Evolutionary conservation across 2,797 vertebrate genomes (phyloP), one percentile per base, ranked within the genome.

Genomic region (Acanthornis magna): DNA sequence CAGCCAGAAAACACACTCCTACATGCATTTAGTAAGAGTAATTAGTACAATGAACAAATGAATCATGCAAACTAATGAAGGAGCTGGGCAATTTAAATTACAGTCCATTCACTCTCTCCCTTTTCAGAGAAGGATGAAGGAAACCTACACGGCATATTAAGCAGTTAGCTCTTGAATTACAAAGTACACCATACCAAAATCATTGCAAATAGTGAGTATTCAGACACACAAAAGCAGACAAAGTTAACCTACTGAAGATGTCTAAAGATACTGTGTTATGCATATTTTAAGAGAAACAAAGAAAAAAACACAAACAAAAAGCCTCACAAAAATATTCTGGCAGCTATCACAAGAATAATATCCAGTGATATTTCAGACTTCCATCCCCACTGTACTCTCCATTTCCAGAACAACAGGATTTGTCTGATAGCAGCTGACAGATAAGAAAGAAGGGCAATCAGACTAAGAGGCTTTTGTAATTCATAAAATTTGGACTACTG

Each of bases 121-220:
- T 91, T 88, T 86, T 54, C 79, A 88, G 73, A 61, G 67, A 67
- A 71, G 54, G 78, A 50, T 54, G 78, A 65, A 81, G 88, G 68
- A 89, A 94, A 77, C 89, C 54, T n/a, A 47, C 43, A 10, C 2
- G 5, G 91, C 89, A 96, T 94, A 83, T 40, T 89, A 97, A 96
- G 48, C 47, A 94, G 92, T 25, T 45, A 43, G 40, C 15, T 61
- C 58, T 42, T 62, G 72, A 88, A 63, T 77, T 66, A 77, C 34
- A 18, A 60, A 78, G 40, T 8, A 22, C 23, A 48, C 19, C 13
- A 20, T 7, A 58, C 15, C 79, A 86, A 75, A 89, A 72, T 43
- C 54, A 78, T 21, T 75, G 61, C 73, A 68, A 92, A 83, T 4
- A 53, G 9, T 1, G 2, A 75, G 19, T 47, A 72, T 42, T 68